Evolutionary conservation across 2,113 vertebrate species (phyloP).

Genomic region (Phalacrocorax carbo): DNA sequence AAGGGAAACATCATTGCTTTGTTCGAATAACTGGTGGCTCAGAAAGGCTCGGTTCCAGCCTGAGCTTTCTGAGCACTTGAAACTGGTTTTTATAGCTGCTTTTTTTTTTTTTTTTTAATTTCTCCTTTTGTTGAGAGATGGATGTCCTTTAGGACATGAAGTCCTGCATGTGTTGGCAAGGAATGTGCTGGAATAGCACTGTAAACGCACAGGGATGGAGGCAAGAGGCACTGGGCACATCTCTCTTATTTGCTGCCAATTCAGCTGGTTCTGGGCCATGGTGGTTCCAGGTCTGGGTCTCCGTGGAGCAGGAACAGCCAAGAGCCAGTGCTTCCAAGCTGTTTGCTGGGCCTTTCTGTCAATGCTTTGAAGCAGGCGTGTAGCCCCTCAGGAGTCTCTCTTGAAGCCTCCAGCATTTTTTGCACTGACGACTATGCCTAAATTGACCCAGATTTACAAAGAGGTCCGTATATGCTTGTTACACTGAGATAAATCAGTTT

Average conservation of each 20-base stretch:
- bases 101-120: no score
- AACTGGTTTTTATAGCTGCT: not conserved
- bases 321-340: not conserved
- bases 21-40: not conserved
- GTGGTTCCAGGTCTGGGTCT: not conserved
- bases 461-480: not conserved
- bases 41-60: not conserved
- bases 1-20: not conserved
- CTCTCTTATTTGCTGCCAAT: not conserved
- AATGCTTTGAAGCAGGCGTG: not conserved
- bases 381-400: not conserved
- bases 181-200: not conserved
- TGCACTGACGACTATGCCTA: not conserved
- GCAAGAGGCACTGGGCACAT: not conserved
- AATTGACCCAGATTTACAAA: not conserved
- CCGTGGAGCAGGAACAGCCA: not conserved
- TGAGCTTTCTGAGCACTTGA: not conserved
- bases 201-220: accelerated
- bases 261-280: not conserved
- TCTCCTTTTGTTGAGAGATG: not conserved
- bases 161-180: accelerated
- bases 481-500: not conserved
- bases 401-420: not conserved
- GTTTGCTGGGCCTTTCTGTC: not conserved
- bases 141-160: not conserved